A percentile compares a stretch with the other conserved stretches of the same genome.
Conservation (phyloP, 1,140 invertebrate species). For the Pachypsylla venusta region DNA sequence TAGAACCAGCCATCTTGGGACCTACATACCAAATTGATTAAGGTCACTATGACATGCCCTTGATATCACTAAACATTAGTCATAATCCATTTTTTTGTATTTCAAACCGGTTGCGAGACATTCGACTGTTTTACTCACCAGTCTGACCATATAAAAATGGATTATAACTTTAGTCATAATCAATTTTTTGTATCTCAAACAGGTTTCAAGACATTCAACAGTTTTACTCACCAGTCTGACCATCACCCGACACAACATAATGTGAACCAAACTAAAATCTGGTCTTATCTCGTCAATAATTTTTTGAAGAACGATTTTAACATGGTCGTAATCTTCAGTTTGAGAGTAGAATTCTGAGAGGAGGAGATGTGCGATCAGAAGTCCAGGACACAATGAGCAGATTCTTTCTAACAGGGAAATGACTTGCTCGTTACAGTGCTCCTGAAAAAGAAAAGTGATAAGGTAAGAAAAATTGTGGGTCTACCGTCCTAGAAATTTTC, state of each 20-base stretch:
- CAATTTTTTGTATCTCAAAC: no score
- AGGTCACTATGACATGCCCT: no score
- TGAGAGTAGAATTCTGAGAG: conserved; percentile 34
- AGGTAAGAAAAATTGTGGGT: not conserved
- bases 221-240: conserved; percentile 30
- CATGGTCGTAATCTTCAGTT: conserved; percentile 52
- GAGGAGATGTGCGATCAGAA: conserved; percentile 48
- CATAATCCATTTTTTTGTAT: no score
- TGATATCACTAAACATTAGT: no score
- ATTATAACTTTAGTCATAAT: no score
- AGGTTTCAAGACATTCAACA: no score
- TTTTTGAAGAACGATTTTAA: conserved; percentile 47
- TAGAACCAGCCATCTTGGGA: no score
- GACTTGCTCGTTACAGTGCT: conserved; percentile 33
- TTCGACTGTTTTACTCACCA: no score
- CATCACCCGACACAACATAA: conserved; percentile 77
- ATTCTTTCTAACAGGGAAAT: conserved; percentile 54
- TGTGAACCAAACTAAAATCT: conserved; percentile 62
- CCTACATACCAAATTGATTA: no score
- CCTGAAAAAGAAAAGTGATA: conserved; percentile 12
- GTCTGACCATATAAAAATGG: no score
- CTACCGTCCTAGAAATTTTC: not conserved
- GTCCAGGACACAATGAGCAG: conserved; percentile 63
- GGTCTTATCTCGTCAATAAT: conserved; percentile 58
- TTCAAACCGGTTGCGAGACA: no score